These are phyloP conservation scores for Phaedon cochleariae DNA, from an alignment of 2,888 invertebrate species.

Conservation along the genomic window DNA sequence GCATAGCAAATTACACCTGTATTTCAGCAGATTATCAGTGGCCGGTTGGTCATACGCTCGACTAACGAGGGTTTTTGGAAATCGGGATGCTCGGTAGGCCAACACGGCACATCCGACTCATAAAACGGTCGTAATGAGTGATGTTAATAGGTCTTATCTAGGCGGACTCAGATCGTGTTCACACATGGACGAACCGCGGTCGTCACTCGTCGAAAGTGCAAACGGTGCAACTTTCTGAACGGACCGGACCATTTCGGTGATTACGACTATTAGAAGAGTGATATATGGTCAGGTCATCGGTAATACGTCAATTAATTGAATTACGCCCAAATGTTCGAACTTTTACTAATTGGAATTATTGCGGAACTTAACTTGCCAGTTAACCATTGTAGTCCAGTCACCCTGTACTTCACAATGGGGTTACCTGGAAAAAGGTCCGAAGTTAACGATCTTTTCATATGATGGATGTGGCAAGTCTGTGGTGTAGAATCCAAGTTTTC, in stretches of 20 bases:
- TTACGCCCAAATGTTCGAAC: no score
- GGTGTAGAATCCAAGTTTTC: no score
- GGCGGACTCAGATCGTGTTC: constrained; percentile 48
- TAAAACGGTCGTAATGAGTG: constrained; percentile 55
- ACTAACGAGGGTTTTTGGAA: constrained; percentile 24
- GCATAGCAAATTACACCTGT: constrained; percentile 25
- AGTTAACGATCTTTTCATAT: no score
- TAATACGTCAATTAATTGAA: no score
- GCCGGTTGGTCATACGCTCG: constrained; percentile 3
- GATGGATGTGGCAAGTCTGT: no score
- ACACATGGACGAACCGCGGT: constrained; percentile 46
- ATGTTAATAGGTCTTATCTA: constrained; percentile 53
- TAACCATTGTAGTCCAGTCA: no score
- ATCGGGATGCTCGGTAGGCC: constrained; percentile 26
- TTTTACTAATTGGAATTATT: no score
- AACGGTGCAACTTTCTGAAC: neutral
- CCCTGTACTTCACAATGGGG: no score
- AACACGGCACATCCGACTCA: constrained; percentile 45
- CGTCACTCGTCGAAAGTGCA: neutral
- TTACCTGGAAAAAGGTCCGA: no score
- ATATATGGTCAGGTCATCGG: no score
- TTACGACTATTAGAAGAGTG: neutral
- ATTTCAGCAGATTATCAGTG: constrained; percentile 25
- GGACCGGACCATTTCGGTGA: neutral
- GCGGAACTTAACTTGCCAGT: no score